phyloP scores from a whole-genome alignment of 2,797 vertebrate genomes.

The Toxotes lorentzi region DNA sequence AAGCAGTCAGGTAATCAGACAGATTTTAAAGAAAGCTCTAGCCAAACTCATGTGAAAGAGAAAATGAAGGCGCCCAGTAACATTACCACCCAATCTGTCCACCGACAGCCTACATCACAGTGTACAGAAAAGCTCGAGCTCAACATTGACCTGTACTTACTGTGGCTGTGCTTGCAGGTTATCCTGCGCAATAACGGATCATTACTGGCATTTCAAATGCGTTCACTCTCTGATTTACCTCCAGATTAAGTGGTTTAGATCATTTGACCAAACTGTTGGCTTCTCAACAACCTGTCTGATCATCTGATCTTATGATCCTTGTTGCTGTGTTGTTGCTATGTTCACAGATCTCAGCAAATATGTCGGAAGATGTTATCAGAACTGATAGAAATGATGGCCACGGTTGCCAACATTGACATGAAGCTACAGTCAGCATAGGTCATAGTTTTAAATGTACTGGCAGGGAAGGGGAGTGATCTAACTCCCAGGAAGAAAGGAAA shows the following conservation, averaged over 20 bases:
- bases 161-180: neutral
- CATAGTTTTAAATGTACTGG: neutral
- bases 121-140: no score
- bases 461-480: neutral
- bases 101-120: neutral
- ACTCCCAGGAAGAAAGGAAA: neutral
- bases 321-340: neutral
- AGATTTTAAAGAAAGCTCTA: neutral
- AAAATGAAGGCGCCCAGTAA: neutral
- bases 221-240: neutral
- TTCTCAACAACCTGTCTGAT: neutral
- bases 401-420: neutral
- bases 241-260: neutral
- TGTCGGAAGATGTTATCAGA: neutral
- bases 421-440: neutral
- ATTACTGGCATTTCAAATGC: neutral
- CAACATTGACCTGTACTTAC: neutral
- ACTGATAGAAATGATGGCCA: neutral
- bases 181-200: neutral
- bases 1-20: neutral
- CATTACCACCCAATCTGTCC: neutral
- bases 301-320: neutral
- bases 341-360: neutral
- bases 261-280: neutral
- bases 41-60: neutral